Conservation (phyloP, 1,140 invertebrate genomes). For the Gerris buenoi region DNA sequence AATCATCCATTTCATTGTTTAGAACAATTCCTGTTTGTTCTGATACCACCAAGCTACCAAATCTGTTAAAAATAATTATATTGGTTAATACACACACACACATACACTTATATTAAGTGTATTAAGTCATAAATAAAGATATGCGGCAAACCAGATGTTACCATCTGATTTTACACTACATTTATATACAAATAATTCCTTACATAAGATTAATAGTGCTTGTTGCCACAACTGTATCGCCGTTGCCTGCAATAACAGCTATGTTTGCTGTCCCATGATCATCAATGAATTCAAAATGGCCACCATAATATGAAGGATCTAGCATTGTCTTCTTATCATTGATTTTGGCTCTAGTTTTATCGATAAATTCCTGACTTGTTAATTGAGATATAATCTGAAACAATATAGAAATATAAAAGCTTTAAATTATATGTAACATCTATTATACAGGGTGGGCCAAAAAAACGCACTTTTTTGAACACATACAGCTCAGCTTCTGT, state of each 20-base stretch:
- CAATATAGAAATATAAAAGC: too few relatives aligned
- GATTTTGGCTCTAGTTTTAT: conserved; percentile 43
- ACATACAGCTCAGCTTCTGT: too few relatives aligned
- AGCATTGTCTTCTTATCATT: conserved; percentile 49
- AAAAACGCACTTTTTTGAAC: too few relatives aligned
- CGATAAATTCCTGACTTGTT: conserved; percentile 45
- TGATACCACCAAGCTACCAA: conserved; percentile 56
- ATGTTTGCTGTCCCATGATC: conserved; percentile 78
- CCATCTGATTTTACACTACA: too few relatives aligned
- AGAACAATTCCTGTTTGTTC: conserved; percentile 70
- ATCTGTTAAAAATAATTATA: conserved; percentile 41
- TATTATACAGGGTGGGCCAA: too few relatives aligned
- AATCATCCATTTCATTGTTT: conserved; percentile 95
- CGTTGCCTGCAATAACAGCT: conserved; percentile 61
- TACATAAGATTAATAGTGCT: conserved; percentile 80
- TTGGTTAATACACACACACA: too few relatives aligned
- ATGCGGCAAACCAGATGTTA: too few relatives aligned
- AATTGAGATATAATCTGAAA: conserved; percentile 45
- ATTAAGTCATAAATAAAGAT: too few relatives aligned
- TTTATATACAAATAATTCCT: too few relatives aligned
- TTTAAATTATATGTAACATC: too few relatives aligned
- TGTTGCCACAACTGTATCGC: conserved; percentile 75
- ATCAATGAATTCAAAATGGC: conserved; percentile 33
- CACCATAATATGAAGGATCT: conserved; percentile 55
- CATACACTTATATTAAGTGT: too few relatives aligned